phyloP scores from a whole-genome alignment of 1,140 invertebrate genomes.

The Chironomus striatipennis region DNA sequence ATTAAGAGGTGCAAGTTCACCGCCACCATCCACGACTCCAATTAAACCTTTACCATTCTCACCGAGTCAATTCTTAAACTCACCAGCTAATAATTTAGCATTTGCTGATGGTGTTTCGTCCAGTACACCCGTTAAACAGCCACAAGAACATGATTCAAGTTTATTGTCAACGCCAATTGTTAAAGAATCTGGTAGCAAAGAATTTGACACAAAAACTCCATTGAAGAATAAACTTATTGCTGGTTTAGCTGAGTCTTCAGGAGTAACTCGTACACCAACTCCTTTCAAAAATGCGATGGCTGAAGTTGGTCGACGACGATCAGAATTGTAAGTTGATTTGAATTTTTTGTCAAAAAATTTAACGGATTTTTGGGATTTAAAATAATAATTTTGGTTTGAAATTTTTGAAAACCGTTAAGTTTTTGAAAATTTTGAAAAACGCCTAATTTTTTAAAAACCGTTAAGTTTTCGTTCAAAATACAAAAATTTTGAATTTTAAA shows the following conservation, averaged over 20 bases:
- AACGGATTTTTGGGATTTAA: no score
- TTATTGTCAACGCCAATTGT: slow-evolving; percentile 36
- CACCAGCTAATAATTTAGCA: slow-evolving; percentile 46
- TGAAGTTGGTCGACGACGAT: slow-evolving; percentile 72
- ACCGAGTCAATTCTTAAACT: slow-evolving; percentile 82
- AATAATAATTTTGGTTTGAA: no score
- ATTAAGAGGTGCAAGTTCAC: background rate
- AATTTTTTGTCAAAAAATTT: background rate
- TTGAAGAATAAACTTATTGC: slow-evolving; percentile 41
- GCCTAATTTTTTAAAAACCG: no score
- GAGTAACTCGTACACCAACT: slow-evolving; percentile 70
- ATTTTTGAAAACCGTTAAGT: no score
- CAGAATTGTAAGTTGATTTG: slow-evolving; percentile 43
- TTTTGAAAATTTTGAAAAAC: no score
- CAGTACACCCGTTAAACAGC: slow-evolving; percentile 37
- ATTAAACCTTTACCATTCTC: slow-evolving; percentile 82
- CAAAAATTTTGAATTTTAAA: no score
- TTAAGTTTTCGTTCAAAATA: no score
- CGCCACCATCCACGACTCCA: slow-evolving; percentile 49
- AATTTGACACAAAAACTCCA: slow-evolving; percentile 29
- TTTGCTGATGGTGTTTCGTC: slow-evolving; percentile 37
- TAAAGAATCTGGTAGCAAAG: slow-evolving; percentile 29
- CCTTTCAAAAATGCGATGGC: slow-evolving; percentile 88
- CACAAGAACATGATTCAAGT: slow-evolving; percentile 32
- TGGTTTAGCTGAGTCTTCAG: slow-evolving; percentile 34